Percentiles rank a stretch among this genome's conserved stretches.
Evolutionary conservation across 2,797 vertebrate species (phyloP).

Genomic region (Myiothlypis chrysogaster): DNA sequence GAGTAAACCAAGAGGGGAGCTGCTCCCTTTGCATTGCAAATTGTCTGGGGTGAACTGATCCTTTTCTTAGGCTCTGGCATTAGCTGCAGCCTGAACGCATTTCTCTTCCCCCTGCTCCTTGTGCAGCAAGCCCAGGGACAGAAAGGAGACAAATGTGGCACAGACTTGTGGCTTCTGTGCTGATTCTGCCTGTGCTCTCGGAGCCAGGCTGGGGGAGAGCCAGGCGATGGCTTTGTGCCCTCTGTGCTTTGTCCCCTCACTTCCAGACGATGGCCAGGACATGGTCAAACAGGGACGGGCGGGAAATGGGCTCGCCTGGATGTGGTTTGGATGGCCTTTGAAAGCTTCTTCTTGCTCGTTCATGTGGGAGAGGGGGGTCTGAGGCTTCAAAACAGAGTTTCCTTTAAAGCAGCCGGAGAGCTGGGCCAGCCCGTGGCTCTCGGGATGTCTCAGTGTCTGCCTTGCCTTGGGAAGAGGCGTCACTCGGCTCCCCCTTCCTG

Average conservation of each 20-base stretch:
- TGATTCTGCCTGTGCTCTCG: background rate
- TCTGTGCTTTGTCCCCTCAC: background rate
- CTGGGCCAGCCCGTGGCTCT: background rate
- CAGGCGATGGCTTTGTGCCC: background rate
- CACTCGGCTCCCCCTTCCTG: background rate
- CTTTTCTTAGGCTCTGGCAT: background rate
- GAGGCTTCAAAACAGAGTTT: background rate
- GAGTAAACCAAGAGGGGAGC: background rate
- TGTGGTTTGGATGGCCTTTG: slow-evolving; percentile 4
- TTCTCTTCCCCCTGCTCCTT: slow-evolving; percentile 12
- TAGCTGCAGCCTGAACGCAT: background rate
- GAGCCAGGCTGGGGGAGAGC: background rate
- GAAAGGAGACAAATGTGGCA: slow-evolving; percentile 8
- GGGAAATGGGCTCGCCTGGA: background rate
- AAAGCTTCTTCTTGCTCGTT: background rate
- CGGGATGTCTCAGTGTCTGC: background rate
- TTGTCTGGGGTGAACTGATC: background rate
- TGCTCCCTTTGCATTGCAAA: slow-evolving; percentile 2
- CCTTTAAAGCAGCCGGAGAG: background rate
- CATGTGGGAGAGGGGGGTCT: background rate
- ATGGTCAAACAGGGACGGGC: background rate
- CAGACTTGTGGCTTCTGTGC: background rate
- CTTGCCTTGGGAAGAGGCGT: background rate
- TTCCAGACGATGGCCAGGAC: background rate
- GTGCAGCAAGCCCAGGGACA: background rate